Evolutionary conservation across 2,888 invertebrate genomes (phyloP), one percentile per base, ranked within the genome.

Genomic region (Eilema caniola): DNA sequence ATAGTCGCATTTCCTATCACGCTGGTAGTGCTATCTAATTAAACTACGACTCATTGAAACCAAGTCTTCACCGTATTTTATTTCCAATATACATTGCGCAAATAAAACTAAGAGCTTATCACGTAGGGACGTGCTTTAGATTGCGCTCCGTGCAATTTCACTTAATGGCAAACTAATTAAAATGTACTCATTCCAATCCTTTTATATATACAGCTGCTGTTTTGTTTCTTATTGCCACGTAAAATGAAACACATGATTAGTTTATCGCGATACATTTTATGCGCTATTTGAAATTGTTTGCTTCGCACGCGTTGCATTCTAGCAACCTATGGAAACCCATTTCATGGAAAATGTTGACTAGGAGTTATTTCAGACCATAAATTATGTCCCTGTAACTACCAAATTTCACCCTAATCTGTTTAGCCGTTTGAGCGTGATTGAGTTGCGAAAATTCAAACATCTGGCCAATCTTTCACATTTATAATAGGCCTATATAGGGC

Each of bases 71-170:
- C 24, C 25, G 16, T n/a, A 56, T 69, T 64, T 70, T 37, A 67
- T 63, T 69, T 72, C 53, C 70, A 62, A 60, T 66, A 69, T 65
- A 62, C 60, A 47, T 57, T 11, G 61, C 14, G 24, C 60, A 56
- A 57, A 33, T 69, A 53, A 28, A 67, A 75, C 53, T 53, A 53
- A 53, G 61, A 53, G 31, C 28, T 62, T 37, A 61, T 71, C 67
- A 8, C 20, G 7, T 14, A 72, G 28, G 41, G 56, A 20, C 62
- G 57, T 59, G 56, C 65, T 62, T 37, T 62, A 68, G 28, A 59
- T 68, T 57, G 56, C 31, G 28, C 41, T 23, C 41, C 23, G 16
- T 57, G 25, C 31, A 68, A 28, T 62, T 53, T 53, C 31, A 53
- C 47, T 67, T 61, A 23, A 61, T 47, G 25, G 10, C 16, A 63